Evolutionary conservation across 2,113 vertebrate species (phyloP).

Genomic region (Pogonocichla stellata): DNA sequence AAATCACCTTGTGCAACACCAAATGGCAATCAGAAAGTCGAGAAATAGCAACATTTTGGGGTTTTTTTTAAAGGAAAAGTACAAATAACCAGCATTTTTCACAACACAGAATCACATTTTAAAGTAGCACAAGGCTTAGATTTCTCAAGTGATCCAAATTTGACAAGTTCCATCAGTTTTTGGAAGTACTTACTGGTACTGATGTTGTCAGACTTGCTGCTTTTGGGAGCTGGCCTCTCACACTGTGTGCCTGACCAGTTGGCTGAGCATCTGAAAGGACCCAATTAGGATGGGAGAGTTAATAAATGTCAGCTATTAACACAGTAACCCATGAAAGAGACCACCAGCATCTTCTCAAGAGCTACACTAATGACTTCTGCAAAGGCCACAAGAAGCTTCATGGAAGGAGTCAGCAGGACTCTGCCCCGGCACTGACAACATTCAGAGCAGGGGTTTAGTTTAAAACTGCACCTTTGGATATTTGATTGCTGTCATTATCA

Average conservation of each 20-base stretch:
- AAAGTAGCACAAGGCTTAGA: not conserved
- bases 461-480: not conserved
- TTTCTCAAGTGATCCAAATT: not conserved
- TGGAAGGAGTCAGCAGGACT: not conserved
- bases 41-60: not conserved
- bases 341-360: not conserved
- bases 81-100: not conserved
- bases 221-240: conserved; percentile 96
- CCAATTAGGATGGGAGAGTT: conserved; percentile 57
- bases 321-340: not conserved
- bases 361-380: not conserved
- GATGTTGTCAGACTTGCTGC: conserved; percentile 95
- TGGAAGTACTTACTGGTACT: conserved; percentile 86
- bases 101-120: not conserved
- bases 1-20: not conserved
- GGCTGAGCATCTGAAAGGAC: conserved; percentile 89
- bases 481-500: not conserved
- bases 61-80: accelerated
- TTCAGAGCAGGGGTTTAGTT: not conserved
- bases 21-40: not conserved
- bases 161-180: not conserved
- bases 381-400: not conserved
- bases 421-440: not conserved
- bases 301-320: conserved; percentile 28
- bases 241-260: conserved; percentile 99